Percentiles rank a stretch among this genome's conserved stretches.
These are phyloP conservation scores for Urosaurus nigricauda DNA, from an alignment of 2,797 vertebrate species.

Conservation along the genomic window DNA sequence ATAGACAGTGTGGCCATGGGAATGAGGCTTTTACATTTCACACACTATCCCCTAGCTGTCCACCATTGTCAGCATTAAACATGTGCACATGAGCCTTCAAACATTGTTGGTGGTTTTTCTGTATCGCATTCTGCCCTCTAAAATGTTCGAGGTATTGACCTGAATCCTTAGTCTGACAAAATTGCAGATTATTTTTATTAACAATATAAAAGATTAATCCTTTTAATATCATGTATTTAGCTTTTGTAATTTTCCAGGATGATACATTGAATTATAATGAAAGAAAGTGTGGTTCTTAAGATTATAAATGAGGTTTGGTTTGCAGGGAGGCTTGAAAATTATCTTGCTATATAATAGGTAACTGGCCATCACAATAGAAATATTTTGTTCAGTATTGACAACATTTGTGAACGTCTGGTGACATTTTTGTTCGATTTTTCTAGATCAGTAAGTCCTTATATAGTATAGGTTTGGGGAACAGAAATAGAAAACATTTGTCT, in stretches of 20 bases:
- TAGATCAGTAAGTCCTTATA: background rate
- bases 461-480: background rate
- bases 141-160: background rate
- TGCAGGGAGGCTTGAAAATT: background rate
- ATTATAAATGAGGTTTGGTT: constrained; percentile 17
- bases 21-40: background rate
- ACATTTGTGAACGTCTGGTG: background rate
- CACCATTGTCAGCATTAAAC: background rate
- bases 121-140: background rate
- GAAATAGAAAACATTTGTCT: background rate
- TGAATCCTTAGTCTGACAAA: background rate
- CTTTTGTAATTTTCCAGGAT: background rate
- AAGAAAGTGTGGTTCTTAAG: constrained; percentile 7
- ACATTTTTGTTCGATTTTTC: too few species aligned
- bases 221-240: background rate
- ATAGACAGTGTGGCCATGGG: background rate
- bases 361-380: background rate
- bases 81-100: background rate
- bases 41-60: background rate
- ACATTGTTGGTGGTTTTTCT: background rate
- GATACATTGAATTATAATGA: background rate
- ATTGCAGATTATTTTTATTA: constrained; percentile 1
- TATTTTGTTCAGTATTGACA: background rate
- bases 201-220: background rate
- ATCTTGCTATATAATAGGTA: background rate